phyloP scores from a whole-genome alignment of 2,888 invertebrate species.

The Cosmopolites sordidus region DNA sequence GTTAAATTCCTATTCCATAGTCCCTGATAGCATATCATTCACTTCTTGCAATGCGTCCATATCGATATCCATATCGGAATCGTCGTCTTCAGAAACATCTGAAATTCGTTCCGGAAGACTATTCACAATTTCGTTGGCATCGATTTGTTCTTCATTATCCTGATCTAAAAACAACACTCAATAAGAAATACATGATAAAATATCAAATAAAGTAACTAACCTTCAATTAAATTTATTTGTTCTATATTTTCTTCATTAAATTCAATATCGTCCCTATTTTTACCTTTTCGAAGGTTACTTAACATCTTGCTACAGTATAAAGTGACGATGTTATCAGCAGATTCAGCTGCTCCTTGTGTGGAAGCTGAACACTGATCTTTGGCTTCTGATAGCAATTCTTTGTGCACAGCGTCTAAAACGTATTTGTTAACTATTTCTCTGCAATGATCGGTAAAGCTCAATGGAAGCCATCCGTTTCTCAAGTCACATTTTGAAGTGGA shows the following conservation, averaged over 20 bases:
- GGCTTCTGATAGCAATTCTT: conserved; percentile 34
- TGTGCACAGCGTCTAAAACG: conserved; percentile 34
- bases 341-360: not conserved
- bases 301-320: conserved; percentile 37
- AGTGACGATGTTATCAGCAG: conserved; percentile 2
- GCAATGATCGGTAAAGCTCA: conserved; percentile 64
- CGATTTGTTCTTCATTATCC: conserved; percentile 26
- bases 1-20: conserved; percentile 5
- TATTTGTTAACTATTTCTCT: conserved; percentile 67
- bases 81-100: conserved; percentile 32
- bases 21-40: conserved; percentile 35
- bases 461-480: conserved; percentile 75
- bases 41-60: conserved; percentile 41
- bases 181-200: not conserved
- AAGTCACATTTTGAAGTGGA: conserved; percentile 63
- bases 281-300: conserved; percentile 33
- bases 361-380: not conserved
- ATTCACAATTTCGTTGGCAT: conserved; percentile 30
- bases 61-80: conserved; percentile 38
- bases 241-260: conserved; percentile 19
- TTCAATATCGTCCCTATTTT: conserved; percentile 27
- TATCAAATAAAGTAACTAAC: conserved; percentile 8
- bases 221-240: conserved; percentile 32
- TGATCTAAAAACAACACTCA: no score
- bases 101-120: conserved; percentile 32